phyloP scores from a whole-genome alignment of 2,113 vertebrate genomes.

The Puntigrus tetrazona region DNA sequence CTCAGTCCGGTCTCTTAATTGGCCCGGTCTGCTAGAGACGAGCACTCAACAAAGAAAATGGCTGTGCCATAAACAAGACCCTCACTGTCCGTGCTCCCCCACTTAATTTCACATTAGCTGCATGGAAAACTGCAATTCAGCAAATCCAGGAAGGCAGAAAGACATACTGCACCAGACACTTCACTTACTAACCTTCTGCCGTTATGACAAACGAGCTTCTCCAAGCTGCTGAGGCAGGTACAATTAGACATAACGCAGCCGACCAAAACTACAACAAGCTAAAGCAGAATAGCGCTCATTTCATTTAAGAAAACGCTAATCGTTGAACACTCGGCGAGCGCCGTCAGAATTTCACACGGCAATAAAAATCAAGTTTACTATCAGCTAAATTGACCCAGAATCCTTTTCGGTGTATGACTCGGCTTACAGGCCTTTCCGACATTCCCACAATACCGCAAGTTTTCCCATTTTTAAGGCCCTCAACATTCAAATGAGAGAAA shows the following conservation, averaged over 20 bases:
- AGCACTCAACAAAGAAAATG: constrained; percentile 41
- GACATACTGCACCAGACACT: constrained; percentile 23
- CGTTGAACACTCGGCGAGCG: neutral
- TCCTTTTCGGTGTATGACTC: constrained; percentile 1
- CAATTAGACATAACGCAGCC: constrained; percentile 1
- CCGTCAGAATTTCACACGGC: neutral
- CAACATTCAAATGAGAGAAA: neutral
- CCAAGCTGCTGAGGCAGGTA: constrained; percentile 12
- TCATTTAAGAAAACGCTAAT: constrained; percentile 14
- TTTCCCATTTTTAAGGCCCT: neutral
- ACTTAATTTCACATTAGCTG: constrained; percentile 44
- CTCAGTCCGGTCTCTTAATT: constrained; percentile 35
- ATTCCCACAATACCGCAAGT: neutral
- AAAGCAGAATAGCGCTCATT: neutral
- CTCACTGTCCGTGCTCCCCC: neutral
- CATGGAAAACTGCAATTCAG: constrained; percentile 27
- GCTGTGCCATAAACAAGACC: constrained; percentile 37
- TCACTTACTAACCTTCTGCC: constrained; percentile 27
- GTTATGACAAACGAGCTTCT: constrained; percentile 29
- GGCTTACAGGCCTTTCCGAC: neutral
- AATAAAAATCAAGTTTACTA: neutral
- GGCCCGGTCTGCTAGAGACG: constrained; percentile 25
- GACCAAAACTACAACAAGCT: neutral
- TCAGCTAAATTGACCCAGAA: constrained; percentile 1
- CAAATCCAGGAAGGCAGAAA: constrained; percentile 22